Base-by-base conservation (phyloP, 2,888 invertebrate genomes). In the Tachina grossa region DNA sequence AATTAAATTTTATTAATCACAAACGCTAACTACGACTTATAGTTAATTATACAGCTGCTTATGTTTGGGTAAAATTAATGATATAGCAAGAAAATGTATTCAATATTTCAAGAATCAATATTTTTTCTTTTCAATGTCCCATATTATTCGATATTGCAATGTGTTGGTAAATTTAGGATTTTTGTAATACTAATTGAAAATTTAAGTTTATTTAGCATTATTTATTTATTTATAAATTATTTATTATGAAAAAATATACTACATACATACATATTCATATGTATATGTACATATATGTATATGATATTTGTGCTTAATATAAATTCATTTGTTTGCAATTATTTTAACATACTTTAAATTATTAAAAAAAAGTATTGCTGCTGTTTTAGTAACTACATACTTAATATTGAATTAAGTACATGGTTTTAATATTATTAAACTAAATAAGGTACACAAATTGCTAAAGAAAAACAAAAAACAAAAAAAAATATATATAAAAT, bases 371-470 rank as follows among this genome's bases (percentile, higher is more conserved):
- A 55, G 47, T 77, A 79, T 76, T 76, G 75, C 75, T 69, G 41
- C 5, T 31, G 6, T 31, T 68, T 78, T 61, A 53, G 5, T 11
- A 57, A 61, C 31, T 65, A 45, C 43, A 6, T 5, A 14, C 22
- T n/a, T 57, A 63, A 79, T 31, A 49, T 43, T 57, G 5, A 31
- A 41, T 83, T 85, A 83, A 85, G 82, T 85, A 85, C 85, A 76
- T 59, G 16, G 14, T 51, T 69, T 41, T 61, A 49, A 9, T 57
- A 19, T 51, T 75, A 53, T 71, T 76, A 57, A 57, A 69, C 65
- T 63, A 75, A 72, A 85, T 85, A 74, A 85, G 81, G 82, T 82
- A 78, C 85, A 78, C 19, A 68, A 43, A 79, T 79, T 66, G 71
- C 55, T 69, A 51, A 41, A 66, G 14, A 77, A 72, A 19, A 59